Evolutionary conservation across 2,888 invertebrate genomes (phyloP), one percentile per base, ranked within the genome.

Genomic region (Amphiduros pacificus): DNA sequence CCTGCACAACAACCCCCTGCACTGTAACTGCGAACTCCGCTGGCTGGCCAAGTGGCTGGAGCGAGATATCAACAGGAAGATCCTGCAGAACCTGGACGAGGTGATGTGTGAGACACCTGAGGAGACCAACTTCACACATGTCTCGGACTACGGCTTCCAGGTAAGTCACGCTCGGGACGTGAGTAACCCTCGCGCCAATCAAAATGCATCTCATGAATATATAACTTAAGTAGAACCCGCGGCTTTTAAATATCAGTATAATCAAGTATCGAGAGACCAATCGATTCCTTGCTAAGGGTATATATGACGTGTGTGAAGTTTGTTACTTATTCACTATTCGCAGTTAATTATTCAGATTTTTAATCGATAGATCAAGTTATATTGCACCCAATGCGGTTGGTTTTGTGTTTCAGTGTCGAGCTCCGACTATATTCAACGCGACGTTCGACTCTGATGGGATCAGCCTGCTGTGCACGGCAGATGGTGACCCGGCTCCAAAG

Each of bases 21-120:
- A 71, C 40, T 71, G 71, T 53, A 71, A 69, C 62, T 71, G 71
- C 44, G 69, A 71, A 56, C 20, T 69, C 53, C 52, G 51, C 22
- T 71, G 71, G 71, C 59, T 70, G 2, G 53, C 53, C 14, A 56
- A 67, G 26, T 69, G 66, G 68, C 29, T 67, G 50, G 61, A 62
- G 36, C n/a, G 50, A 20, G 55, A 57, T 32, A 53, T 24, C 26
- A 48, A 61, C 28, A 41, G 53, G 22, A 28, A 50, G 14, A 54
- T 57, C 27, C n/a, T 61, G 14, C 53, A 61, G 55, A 27, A 61
- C 11, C 31, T 55, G 29, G 52, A 59, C 27, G 40, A 32, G 20
- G 48, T 68, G 6, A 32, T 26, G 17, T 69, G 69, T 54, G 54
- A 55, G 20, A 66, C 62, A 4, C 65, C 66, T 14, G 67, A 54